Base-by-base conservation (phyloP, 2,113 vertebrate species). In the Phyllostomus hastatus region DNA sequence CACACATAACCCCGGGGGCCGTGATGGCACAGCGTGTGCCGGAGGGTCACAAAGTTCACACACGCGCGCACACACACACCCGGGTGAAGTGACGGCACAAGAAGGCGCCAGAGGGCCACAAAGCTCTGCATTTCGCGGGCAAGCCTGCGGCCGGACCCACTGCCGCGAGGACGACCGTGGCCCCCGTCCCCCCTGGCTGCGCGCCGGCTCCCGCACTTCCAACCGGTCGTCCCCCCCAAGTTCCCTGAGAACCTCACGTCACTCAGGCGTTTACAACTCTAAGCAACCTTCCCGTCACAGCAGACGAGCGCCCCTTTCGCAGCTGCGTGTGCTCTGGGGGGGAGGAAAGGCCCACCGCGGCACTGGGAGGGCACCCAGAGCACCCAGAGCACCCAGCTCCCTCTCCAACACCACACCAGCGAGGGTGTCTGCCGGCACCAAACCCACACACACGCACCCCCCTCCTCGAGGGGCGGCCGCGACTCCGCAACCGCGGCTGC, bases 121-220 rank as follows among this genome's bases (percentile, higher is more conserved):
- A 3, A 79, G 43, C 41, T 3, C 31, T 22, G 61, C 90, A 67
- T 1, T n/a, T 41, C 19, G 5, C 8, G 1, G 35, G 38, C 85
- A 17, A 22, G 57, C 66, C 0, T 28, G 38, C 61, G 5, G 1
- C 28, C 46, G 2, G 33, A 28, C 12, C 16, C 33, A 2, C 2
- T 3, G 64, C 50, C 3, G 1, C 0, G 3, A 59, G 54, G 48
- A 11, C 10, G 0, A 2, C 20, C 0, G 0, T 20, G 4, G 16
- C 7, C 15, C 20, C 14, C 2, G 4, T 1, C 1, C 5, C 7
- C 57, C 1, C 2, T 11, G 16, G 41, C 70, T 59, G 57, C 24
- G 2, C 0, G 16, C 7, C 2, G 12, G 20, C 7, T 11, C 76
- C 28, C 8, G 22, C 15, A 19, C 41, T 3, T 14, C 2, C 10